Percentiles rank a stretch among this genome's conserved stretches.
Conservation (phyloP, 2,888 invertebrate genomes). For the Eristalis tenax region DNA sequence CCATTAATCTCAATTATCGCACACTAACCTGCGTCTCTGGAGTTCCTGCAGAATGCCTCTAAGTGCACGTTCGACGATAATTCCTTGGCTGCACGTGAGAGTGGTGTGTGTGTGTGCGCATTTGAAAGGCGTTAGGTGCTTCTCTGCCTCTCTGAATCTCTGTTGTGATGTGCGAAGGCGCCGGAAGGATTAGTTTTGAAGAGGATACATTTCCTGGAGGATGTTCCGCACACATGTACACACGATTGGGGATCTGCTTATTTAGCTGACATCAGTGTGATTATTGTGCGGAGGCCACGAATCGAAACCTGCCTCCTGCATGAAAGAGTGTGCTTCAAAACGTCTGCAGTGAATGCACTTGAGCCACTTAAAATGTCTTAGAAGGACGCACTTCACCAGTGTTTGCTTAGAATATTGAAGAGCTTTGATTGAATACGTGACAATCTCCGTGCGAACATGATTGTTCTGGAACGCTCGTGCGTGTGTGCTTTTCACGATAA, state of each 20-base stretch:
- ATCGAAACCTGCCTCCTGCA: not conserved
- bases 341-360: not conserved
- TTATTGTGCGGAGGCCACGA: not conserved
- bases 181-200: conserved; percentile 5
- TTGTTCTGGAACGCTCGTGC: not conserved
- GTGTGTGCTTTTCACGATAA: not conserved
- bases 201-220: not conserved
- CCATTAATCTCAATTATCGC: conserved; percentile 58
- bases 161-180: not conserved
- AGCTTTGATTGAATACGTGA: not conserved
- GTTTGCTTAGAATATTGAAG: not conserved
- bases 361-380: not conserved
- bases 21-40: conserved; percentile 12
- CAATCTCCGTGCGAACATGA: not conserved
- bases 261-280: not conserved
- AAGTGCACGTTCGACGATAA: conserved; percentile 37
- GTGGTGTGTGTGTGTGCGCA: conserved; percentile 15
- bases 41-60: conserved; percentile 13
- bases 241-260: not conserved
- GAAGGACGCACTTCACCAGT: not conserved
- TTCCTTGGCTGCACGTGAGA: not conserved
- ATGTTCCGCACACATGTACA: not conserved
- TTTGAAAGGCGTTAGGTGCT: conserved; percentile 12
- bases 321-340: not conserved
- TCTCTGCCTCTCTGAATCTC: not conserved